Conservation (phyloP, 2,113 vertebrate genomes). For the Aix galericulata region DNA sequence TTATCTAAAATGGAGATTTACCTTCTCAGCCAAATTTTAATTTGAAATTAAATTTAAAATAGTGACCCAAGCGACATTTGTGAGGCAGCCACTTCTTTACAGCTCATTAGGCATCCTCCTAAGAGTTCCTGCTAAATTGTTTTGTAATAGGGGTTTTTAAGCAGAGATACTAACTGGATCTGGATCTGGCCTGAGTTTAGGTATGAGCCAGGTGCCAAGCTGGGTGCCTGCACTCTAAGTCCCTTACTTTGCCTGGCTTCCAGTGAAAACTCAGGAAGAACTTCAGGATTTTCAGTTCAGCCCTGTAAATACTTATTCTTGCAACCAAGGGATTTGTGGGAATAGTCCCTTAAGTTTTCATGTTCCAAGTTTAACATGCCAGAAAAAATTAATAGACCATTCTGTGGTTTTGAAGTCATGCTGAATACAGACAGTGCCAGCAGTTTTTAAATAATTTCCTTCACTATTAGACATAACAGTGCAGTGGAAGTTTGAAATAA, state of each 20-base stretch:
- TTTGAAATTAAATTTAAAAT: not conserved
- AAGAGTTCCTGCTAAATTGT: not conserved
- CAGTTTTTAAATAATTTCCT: slow-evolving; percentile 49
- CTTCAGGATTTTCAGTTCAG: slow-evolving; percentile 15
- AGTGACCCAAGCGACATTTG: not conserved
- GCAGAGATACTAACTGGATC: not conserved
- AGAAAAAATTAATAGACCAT: slow-evolving; percentile 19
- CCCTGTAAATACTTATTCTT: not conserved
- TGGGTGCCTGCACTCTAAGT: not conserved
- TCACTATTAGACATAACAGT: slow-evolving; percentile 37
- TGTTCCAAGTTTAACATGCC: not conserved
- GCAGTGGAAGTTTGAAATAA: not conserved
- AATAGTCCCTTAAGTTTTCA: not conserved
- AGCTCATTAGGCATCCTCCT: not conserved
- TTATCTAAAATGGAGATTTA: not conserved
- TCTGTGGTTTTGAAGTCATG: slow-evolving; percentile 32
- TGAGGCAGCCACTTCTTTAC: not conserved
- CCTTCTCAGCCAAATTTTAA: not conserved
- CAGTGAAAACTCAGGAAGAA: not conserved
- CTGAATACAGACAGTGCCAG: not conserved
- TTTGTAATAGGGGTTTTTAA: not conserved
- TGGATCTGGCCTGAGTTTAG: not conserved
- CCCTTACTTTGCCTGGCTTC: not conserved
- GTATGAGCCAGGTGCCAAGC: not conserved
- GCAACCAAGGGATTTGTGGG: not conserved